Conservation (phyloP, 2,113 vertebrate genomes). For the Syngnathus floridae region DNA sequence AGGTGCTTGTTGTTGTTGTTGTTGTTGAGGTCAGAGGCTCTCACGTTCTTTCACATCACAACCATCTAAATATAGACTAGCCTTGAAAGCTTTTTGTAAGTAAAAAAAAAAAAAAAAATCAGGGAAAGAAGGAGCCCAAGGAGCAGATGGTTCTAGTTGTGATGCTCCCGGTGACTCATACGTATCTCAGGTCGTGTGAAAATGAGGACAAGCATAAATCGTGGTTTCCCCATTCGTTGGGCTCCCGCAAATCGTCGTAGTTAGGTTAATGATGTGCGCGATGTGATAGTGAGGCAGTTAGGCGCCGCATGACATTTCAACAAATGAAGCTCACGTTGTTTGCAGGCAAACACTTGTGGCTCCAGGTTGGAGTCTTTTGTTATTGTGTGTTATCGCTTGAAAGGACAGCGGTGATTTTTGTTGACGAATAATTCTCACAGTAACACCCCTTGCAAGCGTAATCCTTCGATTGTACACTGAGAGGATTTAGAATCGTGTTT, state of each 20-base stretch:
- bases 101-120: too few relatives aligned
- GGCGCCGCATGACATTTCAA: neutral
- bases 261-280: conserved; percentile 4
- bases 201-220: neutral
- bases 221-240: neutral
- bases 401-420: neutral
- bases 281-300: neutral
- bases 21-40: too few relatives aligned
- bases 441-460: neutral
- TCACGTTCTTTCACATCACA: too few relatives aligned
- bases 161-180: neutral
- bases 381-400: neutral
- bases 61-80: too few relatives aligned
- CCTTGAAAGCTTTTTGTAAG: too few relatives aligned
- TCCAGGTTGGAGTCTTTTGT: neutral
- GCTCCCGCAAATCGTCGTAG: neutral
- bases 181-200: neutral
- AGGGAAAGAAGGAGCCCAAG: too few relatives aligned
- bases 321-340: neutral
- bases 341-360: neutral
- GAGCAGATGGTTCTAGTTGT: too few relatives aligned
- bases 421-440: neutral
- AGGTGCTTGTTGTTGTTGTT: too few relatives aligned
- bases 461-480: neutral
- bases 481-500: neutral